Evolutionary conservation across 2,113 vertebrate genomes (phyloP).

Genomic region (Agelaius tricolor): DNA sequence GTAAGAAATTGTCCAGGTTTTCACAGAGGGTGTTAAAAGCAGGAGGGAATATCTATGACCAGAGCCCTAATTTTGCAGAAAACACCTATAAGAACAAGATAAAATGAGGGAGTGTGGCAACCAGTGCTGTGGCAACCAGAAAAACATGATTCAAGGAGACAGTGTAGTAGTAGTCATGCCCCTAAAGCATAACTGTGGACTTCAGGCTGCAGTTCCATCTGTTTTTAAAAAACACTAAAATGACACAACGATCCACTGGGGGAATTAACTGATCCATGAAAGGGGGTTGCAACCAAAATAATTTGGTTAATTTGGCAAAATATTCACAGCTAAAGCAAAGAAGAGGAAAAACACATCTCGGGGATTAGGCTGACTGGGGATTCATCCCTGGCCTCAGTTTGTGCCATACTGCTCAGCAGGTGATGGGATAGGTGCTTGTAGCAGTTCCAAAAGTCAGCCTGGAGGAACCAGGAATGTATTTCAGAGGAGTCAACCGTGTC

Average conservation of each 20-base stretch:
- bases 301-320: neutral
- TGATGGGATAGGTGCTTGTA: neutral
- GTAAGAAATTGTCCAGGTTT: neutral
- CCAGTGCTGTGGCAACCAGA: neutral
- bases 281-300: neutral
- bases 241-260: neutral
- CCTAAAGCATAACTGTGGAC: neutral
- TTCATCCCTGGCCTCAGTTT: neutral
- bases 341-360: neutral
- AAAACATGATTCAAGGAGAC: neutral
- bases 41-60: neutral
- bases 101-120: neutral
- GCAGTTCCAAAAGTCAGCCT: neutral
- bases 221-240: neutral
- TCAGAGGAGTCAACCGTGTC: neutral
- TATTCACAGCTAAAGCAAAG: neutral
- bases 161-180: neutral
- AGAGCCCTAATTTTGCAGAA: neutral
- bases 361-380: neutral
- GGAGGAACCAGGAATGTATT: fast-evolving
- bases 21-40: neutral
- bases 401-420: neutral
- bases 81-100: neutral
- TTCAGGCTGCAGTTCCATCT: neutral
- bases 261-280: neutral